Evolutionary conservation across 2,888 invertebrate species (phyloP), one percentile per base, ranked within the genome.

Genomic region (Eugnorisma glareosa): DNA sequence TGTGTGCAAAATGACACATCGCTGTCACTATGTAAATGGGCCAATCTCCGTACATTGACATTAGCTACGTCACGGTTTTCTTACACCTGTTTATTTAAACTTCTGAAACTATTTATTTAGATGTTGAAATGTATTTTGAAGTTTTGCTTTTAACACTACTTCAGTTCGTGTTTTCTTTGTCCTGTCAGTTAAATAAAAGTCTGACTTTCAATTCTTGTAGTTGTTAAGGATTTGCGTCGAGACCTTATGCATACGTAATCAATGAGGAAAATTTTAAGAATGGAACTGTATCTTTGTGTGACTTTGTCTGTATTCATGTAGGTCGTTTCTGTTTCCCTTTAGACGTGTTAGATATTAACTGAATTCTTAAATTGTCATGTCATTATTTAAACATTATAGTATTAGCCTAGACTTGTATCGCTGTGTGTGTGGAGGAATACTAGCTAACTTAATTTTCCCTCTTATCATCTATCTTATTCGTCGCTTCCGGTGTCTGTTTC

Each of bases 1-100:
- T 77, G 57, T 51, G 72, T 64, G 35, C 43, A 31, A 54, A 82
- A 83, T 79, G 74, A 74, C 77, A 77, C 72, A 82, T 79, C 74
- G 31, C 70, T 73, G 80, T 75, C 75, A 67, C 69, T 28, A n/a
- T 72, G 69, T 37, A 73, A 81, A 69, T 76, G 76, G 84, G 63
- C 18, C 84, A 59, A 70, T 73, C 57, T 71, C 31, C 81, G 83
- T 77, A 64, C 83, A 66, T 84, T 83, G 83, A 84, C 83, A 71
- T 70, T 51, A 37, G 24, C 63, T 67, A 66, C 84, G 80, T 79
- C 84, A 68, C 45, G 2, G 18, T 35, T 43, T 35, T 66, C 43
- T 66, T 68, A 75, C 73, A 75, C 45, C 15, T 51, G 61, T 84
- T 73, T 80, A 66, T 80, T 61, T 72, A 64, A 82, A 68, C 40